phyloP scores from a whole-genome alignment of 2,888 invertebrate species.

The Odontomyia ornata region DNA sequence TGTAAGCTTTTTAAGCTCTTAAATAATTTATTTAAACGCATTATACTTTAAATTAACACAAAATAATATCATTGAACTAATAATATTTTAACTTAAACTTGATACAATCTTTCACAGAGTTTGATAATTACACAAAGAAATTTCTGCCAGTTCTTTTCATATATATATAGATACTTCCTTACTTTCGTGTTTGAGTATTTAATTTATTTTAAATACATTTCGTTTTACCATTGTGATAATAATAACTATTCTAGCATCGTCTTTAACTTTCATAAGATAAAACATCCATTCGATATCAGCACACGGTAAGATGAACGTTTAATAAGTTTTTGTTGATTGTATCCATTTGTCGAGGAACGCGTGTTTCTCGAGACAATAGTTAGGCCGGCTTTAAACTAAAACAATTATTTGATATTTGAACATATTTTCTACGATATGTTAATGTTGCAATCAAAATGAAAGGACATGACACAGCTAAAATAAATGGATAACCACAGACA shows the following conservation, averaged over 20 bases:
- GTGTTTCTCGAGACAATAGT: too few relatives aligned
- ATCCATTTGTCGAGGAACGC: too few relatives aligned
- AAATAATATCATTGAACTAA: constrained; percentile 37
- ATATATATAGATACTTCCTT: too few relatives aligned
- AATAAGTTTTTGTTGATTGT: too few relatives aligned
- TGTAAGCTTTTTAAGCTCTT: constrained; percentile 39
- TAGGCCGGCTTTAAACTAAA: too few relatives aligned
- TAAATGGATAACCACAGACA: too few relatives aligned
- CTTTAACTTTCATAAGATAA: constrained; percentile 20
- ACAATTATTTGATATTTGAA: too few relatives aligned
- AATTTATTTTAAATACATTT: constrained; percentile 13
- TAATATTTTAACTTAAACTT: constrained; percentile 14
- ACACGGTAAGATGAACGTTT: too few relatives aligned
- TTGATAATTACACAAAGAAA: constrained; percentile 3
- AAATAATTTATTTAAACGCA: constrained; percentile 41
- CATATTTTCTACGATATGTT: too few relatives aligned
- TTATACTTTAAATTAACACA: constrained; percentile 28
- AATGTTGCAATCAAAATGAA: too few relatives aligned
- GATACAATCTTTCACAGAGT: constrained; percentile 28
- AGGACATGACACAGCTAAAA: too few relatives aligned
- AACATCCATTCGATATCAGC: too few relatives aligned
- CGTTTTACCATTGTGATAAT: constrained; percentile 6
- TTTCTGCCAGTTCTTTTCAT: background rate
- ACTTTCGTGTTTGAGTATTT: constrained; percentile 25
- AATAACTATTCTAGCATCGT: constrained; percentile 25